Base-by-base conservation (phyloP, 2,888 invertebrate species). In the Morpho helenor region DNA sequence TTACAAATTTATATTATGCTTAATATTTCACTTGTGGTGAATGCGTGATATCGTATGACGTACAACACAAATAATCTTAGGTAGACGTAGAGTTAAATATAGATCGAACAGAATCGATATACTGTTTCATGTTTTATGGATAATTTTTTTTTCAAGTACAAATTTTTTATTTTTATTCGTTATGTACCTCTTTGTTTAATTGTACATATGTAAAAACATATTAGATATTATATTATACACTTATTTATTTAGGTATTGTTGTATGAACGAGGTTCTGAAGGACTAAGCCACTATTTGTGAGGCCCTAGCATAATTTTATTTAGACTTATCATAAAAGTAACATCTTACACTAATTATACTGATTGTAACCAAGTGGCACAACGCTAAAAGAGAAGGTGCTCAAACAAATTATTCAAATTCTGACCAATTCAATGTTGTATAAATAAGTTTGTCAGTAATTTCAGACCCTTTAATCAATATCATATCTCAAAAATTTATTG, bases 201-300 rank as follows among this genome's bases (percentile, higher is more conserved):
- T 89, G 89, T 90, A 89, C 77, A 90, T 89, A 90, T 90, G 89
- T 90, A 89, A 85, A 89, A 87, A 87, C 78, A 77, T 78, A 76
- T 79, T 87, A 86, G 82, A 79, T 85, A 84, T 82, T 83, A 82
- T 84, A 76, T 75, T 80, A 82, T 84, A 85, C 81, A 84, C 81
- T 83, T 87, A 88, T 87, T 89, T 90, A 89, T 89, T 89, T 86
- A 83, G 74, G 74, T 78, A 80, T 75, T 75, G 79, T 78, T 75
- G 79, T 78, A 80, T 79, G 80, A 79, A 79, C 80, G 82, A 79
- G 77, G 79, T 82, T 84, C 76, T 74, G 69, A 75, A 75, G 73
- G 79, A 80, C 74, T 72, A 68, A 77, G 76, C 75, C 74, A 76
- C 76, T 76, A 75, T 76, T 77, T 72, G 73, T 71, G 76, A 73